Base-by-base conservation (phyloP, 1,140 invertebrate species). In the Aleiodes sp. region DNA sequence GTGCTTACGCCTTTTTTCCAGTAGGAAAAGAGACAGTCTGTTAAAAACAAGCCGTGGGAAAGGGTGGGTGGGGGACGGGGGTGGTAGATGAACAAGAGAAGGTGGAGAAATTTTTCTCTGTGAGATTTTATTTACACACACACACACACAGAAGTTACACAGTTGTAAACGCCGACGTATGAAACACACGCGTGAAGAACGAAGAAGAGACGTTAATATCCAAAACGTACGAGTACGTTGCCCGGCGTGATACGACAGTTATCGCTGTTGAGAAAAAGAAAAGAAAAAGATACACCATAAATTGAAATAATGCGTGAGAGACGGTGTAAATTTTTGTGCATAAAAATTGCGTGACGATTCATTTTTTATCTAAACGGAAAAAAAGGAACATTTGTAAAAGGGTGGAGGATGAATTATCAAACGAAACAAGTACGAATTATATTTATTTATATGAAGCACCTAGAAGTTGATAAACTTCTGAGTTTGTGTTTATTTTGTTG, bases 351-450 rank as follows among this genome's bases (percentile, higher is more conserved):
- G 46, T 56, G 46, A 56, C 46, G 21, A 56, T 7, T n/a, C 24
- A 26, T 24, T 56, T 12, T 12, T 24, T 26, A 10, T 26, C 4
- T 26, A 24, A 24, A 24, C 2, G 10, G 12, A 24, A 24, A 24
- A 24, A 24, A 24, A 24, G 12, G 7, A 52, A 4, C 39, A 16
- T n/a, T 43, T 43, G 33, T 7, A 12, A 35, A 29, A 24, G 52
- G 26, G 43, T 16, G 43, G 26, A 57, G 52, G 26, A 57, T 26
- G 52, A 57, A 26, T 19, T 29, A 61, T 61, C 21, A 14, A 31
- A 28, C 9, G 29, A 61, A 31, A 61, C 59, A 61, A 61, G 59
- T 61, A 61, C 59, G 59, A 28, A n/a, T 61, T 29, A 14, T 19
- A 29, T 61, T 61, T 60, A 31, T 28, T 60, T 61, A 29, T 61